Evolutionary conservation across 2,113 vertebrate genomes (phyloP).

Genomic region (Protobothrops flavoviridis): DNA sequence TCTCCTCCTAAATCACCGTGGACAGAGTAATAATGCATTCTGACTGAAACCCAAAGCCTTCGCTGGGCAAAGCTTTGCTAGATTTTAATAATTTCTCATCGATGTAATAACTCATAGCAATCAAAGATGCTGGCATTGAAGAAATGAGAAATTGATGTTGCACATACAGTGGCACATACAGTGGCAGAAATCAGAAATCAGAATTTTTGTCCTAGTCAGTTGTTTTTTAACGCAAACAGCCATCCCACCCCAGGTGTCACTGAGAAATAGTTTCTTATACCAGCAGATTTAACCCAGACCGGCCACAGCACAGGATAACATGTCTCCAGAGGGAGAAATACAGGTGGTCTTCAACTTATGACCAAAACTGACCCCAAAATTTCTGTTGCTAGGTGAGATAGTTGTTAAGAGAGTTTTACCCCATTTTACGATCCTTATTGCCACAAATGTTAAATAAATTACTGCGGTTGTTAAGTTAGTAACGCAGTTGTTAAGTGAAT

Average conservation of each 20-base stretch:
- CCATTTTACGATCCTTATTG: too few relatives aligned
- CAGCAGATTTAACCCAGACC: not conserved
- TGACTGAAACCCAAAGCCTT: not conserved
- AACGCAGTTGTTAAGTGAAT: not conserved
- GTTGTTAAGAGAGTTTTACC: not conserved
- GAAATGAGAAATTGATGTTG: not conserved
- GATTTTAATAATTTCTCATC: conserved; percentile 22
- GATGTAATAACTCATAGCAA: conserved; percentile 11
- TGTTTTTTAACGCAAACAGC: not conserved
- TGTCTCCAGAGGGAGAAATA: not conserved
- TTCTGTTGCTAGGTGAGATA: not conserved
- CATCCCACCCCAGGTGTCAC: not conserved
- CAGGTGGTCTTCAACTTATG: not conserved
- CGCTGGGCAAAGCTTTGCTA: conserved; percentile 16
- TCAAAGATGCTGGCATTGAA: not conserved
- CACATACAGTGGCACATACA: not conserved
- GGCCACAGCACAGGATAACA: not conserved
- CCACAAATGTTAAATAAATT: not conserved
- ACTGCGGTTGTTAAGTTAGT: not conserved
- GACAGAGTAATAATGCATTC: not conserved
- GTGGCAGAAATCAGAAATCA: not conserved
- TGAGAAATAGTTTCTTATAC: not conserved
- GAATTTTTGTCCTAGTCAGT: not conserved
- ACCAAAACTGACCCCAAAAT: not conserved
- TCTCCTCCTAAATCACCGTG: not conserved